Percentiles rank a stretch among this genome's conserved stretches.
phyloP scores from a whole-genome alignment of 2,888 invertebrate species.

The Seira sanloemensis region DNA sequence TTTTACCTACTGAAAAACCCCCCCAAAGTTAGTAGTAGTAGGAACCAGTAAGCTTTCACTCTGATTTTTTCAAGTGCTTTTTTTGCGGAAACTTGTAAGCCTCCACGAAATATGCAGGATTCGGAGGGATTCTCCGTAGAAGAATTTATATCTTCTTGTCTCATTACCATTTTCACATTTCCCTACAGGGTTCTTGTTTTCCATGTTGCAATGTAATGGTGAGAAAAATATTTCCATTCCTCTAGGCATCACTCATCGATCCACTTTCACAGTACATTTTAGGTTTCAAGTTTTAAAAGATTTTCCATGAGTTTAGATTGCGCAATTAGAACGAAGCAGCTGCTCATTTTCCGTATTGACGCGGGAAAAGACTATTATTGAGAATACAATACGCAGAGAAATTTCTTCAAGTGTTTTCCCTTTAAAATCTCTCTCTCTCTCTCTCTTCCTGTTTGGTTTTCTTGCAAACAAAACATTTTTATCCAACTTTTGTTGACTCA shows the following conservation, averaged over 20 bases:
- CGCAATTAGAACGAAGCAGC: too few relatives aligned
- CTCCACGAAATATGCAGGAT: background rate
- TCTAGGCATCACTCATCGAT: conserved; percentile 46
- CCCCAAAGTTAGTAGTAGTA: too few relatives aligned
- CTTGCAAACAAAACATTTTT: conserved; percentile 48
- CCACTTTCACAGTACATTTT: background rate
- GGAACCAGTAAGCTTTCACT: background rate
- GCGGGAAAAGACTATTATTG: too few relatives aligned
- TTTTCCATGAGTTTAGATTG: too few relatives aligned
- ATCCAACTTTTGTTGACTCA: conserved; percentile 48
- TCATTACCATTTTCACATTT: background rate
- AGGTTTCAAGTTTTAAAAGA: background rate
- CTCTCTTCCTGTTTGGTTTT: conserved; percentile 19
- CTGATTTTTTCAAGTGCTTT: background rate
- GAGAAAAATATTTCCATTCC: conserved; percentile 44
- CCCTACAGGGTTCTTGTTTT: background rate
- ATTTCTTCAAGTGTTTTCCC: background rate
- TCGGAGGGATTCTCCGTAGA: too few relatives aligned
- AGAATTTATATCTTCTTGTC: background rate
- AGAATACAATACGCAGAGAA: too few relatives aligned
- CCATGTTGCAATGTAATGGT: too few relatives aligned
- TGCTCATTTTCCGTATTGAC: too few relatives aligned
- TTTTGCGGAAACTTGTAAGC: background rate
- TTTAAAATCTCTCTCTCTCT: background rate
- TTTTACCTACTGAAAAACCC: background rate